phyloP scores from a whole-genome alignment of 2,797 vertebrate genomes.

The Ceryle rudis region DNA sequence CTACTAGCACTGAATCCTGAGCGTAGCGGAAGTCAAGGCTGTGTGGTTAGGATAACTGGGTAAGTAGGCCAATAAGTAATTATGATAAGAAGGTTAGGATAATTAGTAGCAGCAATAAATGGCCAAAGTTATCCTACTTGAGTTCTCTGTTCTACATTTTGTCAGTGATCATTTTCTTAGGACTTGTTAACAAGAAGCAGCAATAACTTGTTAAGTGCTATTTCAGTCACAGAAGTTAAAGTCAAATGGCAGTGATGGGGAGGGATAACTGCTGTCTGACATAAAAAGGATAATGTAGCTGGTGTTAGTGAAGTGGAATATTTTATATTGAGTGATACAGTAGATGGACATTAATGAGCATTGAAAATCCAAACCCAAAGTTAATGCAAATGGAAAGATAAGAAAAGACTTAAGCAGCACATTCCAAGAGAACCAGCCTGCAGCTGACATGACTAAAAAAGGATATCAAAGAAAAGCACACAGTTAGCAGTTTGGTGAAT shows the following conservation, averaged over 20 bases:
- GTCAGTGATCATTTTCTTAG: neutral
- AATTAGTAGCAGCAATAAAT: conserved; percentile 48
- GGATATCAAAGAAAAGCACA: neutral
- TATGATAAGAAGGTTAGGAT: conserved; percentile 66
- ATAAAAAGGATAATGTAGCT: neutral
- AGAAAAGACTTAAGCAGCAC: neutral
- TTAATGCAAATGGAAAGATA: neutral
- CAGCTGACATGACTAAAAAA: neutral
- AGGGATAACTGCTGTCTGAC: neutral
- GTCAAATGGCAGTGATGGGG: neutral
- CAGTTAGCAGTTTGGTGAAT: neutral
- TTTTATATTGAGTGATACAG: neutral
- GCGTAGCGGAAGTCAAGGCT: conserved; percentile 43
- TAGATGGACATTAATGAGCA: neutral
- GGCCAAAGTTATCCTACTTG: conserved; percentile 28
- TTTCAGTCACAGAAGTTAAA: neutral
- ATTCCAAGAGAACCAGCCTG: neutral
- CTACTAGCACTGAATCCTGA: neutral
- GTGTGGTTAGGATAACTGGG: conserved; percentile 3
- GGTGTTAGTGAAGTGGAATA: neutral
- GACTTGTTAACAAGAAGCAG: neutral
- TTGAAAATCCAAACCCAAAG: neutral
- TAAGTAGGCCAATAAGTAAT: conserved; percentile 69
- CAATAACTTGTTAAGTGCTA: neutral
- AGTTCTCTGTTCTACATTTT: conserved; percentile 43